Percentiles rank a stretch among this genome's conserved stretches.
Conservation (phyloP, 1,140 invertebrate genomes). For the Bombus vancouverensis region DNA sequence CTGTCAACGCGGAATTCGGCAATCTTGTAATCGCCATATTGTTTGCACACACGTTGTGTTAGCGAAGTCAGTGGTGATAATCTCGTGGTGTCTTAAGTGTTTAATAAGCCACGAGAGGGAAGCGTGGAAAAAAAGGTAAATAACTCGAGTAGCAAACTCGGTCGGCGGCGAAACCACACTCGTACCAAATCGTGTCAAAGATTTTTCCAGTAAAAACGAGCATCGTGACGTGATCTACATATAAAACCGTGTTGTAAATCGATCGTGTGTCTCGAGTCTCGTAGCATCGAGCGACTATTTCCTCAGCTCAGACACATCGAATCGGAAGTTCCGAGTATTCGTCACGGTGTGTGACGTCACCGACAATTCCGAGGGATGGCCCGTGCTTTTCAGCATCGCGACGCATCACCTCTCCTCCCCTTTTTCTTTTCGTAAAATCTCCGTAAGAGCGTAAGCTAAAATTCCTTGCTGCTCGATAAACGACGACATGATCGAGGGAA, state of each 20-base stretch:
- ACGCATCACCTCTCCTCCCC: slow-evolving; percentile 21
- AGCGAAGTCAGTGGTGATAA: slow-evolving; percentile 50
- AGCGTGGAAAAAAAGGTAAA: slow-evolving; percentile 69
- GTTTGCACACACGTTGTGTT: slow-evolving; percentile 69
- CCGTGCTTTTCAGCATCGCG: slow-evolving; percentile 22
- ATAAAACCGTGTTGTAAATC: slow-evolving; percentile 41
- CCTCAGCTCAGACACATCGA: slow-evolving; percentile 14
- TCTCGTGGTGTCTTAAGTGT: slow-evolving; percentile 46
- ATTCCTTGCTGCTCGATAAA: background rate
- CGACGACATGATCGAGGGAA: slow-evolving; percentile 21
- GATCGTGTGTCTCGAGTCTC: slow-evolving; percentile 24
- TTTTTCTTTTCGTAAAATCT: slow-evolving; percentile 1
- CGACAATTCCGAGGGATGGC: slow-evolving; percentile 52
- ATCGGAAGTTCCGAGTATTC: slow-evolving; percentile 28
- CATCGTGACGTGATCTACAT: slow-evolving; percentile 14
- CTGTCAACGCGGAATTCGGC: slow-evolving; percentile 72
- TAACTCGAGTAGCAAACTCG: background rate
- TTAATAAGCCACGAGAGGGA: slow-evolving; percentile 14
- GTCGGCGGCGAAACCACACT: background rate
- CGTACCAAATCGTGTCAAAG: background rate
- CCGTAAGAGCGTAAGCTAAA: background rate
- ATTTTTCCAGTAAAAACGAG: background rate
- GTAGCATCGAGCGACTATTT: slow-evolving; percentile 27
- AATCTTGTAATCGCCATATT: slow-evolving; percentile 72
- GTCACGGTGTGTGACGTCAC: slow-evolving; percentile 55